A percentile compares a stretch with the other conserved stretches of the same genome.
These are phyloP conservation scores for Porphyrio hochstetteri DNA, from an alignment of 2,113 vertebrate genomes.

Conservation along the genomic window DNA sequence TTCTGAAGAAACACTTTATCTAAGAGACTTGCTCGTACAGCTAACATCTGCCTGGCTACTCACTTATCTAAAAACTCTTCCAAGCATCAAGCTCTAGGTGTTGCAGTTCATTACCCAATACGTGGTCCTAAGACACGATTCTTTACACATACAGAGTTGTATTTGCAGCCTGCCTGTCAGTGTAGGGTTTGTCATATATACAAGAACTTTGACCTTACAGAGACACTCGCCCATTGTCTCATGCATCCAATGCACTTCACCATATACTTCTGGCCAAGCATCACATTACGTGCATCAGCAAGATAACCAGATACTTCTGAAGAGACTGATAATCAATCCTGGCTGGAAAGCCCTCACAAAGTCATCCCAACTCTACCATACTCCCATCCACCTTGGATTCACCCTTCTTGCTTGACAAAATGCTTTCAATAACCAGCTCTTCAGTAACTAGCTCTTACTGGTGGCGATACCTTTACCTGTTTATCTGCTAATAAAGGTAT, in stretches of 20 bases:
- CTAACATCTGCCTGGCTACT: background rate
- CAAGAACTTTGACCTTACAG: background rate
- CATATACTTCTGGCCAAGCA: background rate
- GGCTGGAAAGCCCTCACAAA: background rate
- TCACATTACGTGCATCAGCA: background rate
- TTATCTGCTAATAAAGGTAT: background rate
- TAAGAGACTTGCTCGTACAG: background rate
- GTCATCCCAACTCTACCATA: background rate
- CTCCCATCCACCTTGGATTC: background rate
- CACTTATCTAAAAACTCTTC: background rate
- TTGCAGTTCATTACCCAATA: background rate
- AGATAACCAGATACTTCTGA: fast-evolving
- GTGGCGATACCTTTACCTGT: background rate
- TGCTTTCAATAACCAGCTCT: background rate
- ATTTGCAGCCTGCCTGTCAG: background rate
- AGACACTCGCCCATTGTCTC: background rate
- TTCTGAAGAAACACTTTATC: background rate
- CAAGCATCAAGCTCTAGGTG: background rate
- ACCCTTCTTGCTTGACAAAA: background rate
- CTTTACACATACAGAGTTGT: background rate
- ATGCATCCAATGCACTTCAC: fast-evolving
- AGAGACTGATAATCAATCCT: background rate
- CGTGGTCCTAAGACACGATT: background rate
- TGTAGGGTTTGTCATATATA: background rate
- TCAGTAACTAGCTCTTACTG: background rate